Base-by-base conservation (phyloP, 2,113 vertebrate genomes). In the Periophthalmus modestus region DNA sequence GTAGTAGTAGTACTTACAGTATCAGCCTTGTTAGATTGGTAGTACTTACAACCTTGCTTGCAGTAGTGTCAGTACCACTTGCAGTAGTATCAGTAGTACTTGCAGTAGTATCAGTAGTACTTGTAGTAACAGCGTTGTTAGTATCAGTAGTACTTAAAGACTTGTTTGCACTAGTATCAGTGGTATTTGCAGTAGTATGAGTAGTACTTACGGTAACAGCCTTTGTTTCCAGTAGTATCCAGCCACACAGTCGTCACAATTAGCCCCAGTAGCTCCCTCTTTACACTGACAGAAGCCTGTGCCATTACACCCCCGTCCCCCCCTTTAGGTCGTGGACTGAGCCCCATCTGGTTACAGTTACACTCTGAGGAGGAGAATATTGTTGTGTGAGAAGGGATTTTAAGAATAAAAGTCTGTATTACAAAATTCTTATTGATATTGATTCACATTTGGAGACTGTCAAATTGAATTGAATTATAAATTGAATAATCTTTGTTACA, bases 271-370 rank as follows among this genome's bases (percentile, higher is more conserved):
- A 21, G 96, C 93, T 0, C 97, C 97, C 0, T 96, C 95, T 88
- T 93, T 96, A 85, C 97, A 99, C 86, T 96, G 95, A 86, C 98
- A 99, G 93, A 95, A 96, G 82, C 98, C 98, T 1, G 96, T 98
- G 80, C 94, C 92, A 0, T 99, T 99, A 93, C 98, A 99, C 55
- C 98, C n/a, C n/a, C n/a, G n/a, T n/a, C n/a, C n/a, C n/a, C n/a
- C n/a, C n/a, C n/a, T n/a, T n/a, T n/a, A n/a, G 97, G 90, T 99
- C 97, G 14, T 98, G 96, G 86, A 95, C 78, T 0, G 97, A 96
- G 82, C 97, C 97, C 96, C 52, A 98, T 94, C 88, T 96, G 95
- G 93, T 99, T 98, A 92, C 98, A 99, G 93, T 97, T 96, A 68
- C 98, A 99, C 89, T 97, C 98, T 99, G 90, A 57, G 73, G 71